Evolutionary conservation across 1,140 invertebrate species (phyloP), one percentile per base, ranked within the genome.

Genomic region (Gryllus bimaculatus): DNA sequence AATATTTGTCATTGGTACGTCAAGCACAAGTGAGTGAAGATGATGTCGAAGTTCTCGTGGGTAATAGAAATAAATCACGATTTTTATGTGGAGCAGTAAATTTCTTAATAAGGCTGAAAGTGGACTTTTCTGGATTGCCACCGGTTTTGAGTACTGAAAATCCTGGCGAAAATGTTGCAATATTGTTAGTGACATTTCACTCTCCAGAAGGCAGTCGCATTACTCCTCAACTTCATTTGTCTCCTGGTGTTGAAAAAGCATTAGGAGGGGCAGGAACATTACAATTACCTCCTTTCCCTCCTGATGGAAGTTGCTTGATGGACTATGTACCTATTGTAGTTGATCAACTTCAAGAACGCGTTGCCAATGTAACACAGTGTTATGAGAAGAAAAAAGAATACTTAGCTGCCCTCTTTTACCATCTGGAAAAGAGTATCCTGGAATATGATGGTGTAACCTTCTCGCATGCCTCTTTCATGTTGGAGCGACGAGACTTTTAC

Each of bases 301-400:
- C 74, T 13, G 77, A 79, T 21, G 83, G 83, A 82, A 81, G 86
- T 82, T 81, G 83, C 85, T 81, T 90, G 73, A 87, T 88, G 85
- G 87, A 89, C 82, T 90, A 90, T 85, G 86, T 90, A 39, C 85
- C 85, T 18, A 86, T 87, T 84, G 85, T 90, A 6, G 88, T 87
- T 79, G 86, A 87, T 78, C 82, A 86, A 8, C 83, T 90, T 54
- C 87, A 85, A 88, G 89, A 87, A 75, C 18, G 79, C 74, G 80
- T 85, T 76, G 79, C 79, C 20, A 77, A 81, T 39, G 81, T 85
- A 47, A 77, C 78, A n/a, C 74, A 81, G n/a, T 81, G 84, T 66
- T 83, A 82, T 78, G 81, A 84, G 73, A 78, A 81, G 21, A 85
- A 84, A 77, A 84, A 84, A 74, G 79, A 84, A 54, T 86, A 82